phyloP scores from a whole-genome alignment of 2,113 vertebrate genomes.

The Mus pahari region DNA sequence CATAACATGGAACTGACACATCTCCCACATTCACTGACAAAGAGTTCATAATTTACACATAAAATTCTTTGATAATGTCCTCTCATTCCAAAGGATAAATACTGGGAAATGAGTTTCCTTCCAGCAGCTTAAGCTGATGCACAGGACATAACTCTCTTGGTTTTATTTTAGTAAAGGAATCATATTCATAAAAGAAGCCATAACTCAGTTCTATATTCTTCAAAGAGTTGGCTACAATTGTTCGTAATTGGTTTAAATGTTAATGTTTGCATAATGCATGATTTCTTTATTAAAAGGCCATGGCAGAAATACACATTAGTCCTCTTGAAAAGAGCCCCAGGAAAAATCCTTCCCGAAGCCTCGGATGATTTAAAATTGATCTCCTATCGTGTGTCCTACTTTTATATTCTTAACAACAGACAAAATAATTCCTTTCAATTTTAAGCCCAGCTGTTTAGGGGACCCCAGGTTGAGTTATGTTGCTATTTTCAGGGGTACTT shows the following conservation, averaged over 20 bases:
- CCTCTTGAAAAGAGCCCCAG: conserved; percentile 29
- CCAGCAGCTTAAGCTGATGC: not conserved
- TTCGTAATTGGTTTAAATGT: conserved; percentile 60
- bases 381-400: conserved; percentile 59
- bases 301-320: not conserved
- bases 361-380: conserved; percentile 35
- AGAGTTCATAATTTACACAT: not conserved
- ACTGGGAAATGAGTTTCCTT: not conserved
- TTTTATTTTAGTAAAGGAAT: not conserved
- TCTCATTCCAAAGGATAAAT: not conserved
- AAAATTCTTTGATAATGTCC: not conserved
- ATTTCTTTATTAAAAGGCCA: conserved; percentile 69
- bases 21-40: accelerated
- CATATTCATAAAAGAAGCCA: not conserved
- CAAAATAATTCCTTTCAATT: conserved; percentile 10
- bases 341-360: not conserved
- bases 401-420: conserved; percentile 10
- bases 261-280: conserved; percentile 55
- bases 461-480: conserved; percentile 22
- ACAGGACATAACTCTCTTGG: not conserved
- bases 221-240: conserved; percentile 41
- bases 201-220: conserved; percentile 29
- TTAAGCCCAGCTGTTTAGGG: conserved; percentile 26
- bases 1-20: accelerated
- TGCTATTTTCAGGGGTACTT: conserved; percentile 47